Evolutionary conservation across 1,140 invertebrate species (phyloP).

Genomic region (Orchestia grillus): DNA sequence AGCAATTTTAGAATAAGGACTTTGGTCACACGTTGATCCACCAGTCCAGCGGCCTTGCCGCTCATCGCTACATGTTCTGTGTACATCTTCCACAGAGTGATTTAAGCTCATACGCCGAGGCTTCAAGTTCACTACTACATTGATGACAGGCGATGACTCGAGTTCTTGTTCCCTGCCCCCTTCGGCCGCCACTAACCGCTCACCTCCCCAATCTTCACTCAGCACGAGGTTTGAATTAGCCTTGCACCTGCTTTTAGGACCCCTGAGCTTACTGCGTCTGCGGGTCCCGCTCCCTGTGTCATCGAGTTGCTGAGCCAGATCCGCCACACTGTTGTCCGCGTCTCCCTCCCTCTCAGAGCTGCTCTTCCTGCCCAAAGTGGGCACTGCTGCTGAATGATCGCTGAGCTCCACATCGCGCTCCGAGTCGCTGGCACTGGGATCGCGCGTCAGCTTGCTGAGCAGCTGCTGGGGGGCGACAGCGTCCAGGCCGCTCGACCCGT

Average conservation of each 20-base stretch:
- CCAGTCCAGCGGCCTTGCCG: background rate
- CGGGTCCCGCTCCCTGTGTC: background rate
- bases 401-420: background rate
- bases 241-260: background rate
- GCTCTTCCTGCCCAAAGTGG: background rate
- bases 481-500: background rate
- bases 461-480: background rate
- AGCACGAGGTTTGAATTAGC: background rate
- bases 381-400: too few species aligned
- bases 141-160: background rate
- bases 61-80: background rate
- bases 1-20: background rate
- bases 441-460: too few species aligned
- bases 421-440: background rate
- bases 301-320: background rate
- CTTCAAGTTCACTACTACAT: conserved; percentile 14
- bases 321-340: background rate
- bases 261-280: background rate
- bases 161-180: background rate
- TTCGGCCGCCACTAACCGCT: background rate
- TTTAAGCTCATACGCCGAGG: background rate
- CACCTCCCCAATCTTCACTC: background rate
- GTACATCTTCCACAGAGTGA: background rate
- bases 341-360: background rate
- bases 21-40: background rate